Conservation (phyloP, 2,797 vertebrate genomes). For the Eleutherodactylus coqui region DNA sequence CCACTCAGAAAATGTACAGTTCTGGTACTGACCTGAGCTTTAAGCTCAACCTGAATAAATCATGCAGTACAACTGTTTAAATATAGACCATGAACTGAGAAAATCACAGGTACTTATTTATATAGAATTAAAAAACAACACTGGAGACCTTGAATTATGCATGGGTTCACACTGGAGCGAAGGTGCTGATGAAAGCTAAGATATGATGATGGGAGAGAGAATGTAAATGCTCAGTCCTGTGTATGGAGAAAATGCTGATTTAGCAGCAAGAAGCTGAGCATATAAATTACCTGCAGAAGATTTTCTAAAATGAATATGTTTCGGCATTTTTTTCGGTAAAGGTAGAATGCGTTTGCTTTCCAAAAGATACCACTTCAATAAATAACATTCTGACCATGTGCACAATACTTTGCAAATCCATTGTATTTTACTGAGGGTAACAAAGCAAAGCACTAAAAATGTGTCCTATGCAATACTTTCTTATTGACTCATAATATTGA, state of each 20-base stretch:
- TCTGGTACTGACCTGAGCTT: constrained; percentile 8
- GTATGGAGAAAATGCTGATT: constrained; percentile 29
- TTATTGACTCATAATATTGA: not conserved
- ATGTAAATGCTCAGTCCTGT: constrained; percentile 30
- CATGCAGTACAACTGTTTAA: constrained; percentile 22
- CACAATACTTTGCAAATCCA: not conserved
- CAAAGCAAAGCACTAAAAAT: not conserved
- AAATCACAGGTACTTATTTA: constrained; percentile 55
- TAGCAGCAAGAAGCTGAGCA: not conserved
- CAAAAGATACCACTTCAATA: not conserved
- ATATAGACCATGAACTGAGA: constrained; percentile 36
- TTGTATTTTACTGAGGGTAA: not conserved
- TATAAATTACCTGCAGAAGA: not conserved
- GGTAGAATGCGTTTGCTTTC: not conserved
- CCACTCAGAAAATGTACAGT: not conserved
- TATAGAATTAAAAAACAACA: constrained; percentile 41
- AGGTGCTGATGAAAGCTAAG: constrained; percentile 52
- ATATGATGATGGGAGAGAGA: constrained; percentile 39
- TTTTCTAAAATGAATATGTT: not conserved
- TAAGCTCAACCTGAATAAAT: constrained; percentile 15
- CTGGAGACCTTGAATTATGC: constrained; percentile 52
- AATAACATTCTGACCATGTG: not conserved
- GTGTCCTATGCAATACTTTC: not conserved
- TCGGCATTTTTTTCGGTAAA: not conserved
- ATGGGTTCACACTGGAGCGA: constrained; percentile 47